Evolutionary conservation across 2,888 invertebrate species (phyloP).

Genomic region (Galeruca laticollis): DNA sequence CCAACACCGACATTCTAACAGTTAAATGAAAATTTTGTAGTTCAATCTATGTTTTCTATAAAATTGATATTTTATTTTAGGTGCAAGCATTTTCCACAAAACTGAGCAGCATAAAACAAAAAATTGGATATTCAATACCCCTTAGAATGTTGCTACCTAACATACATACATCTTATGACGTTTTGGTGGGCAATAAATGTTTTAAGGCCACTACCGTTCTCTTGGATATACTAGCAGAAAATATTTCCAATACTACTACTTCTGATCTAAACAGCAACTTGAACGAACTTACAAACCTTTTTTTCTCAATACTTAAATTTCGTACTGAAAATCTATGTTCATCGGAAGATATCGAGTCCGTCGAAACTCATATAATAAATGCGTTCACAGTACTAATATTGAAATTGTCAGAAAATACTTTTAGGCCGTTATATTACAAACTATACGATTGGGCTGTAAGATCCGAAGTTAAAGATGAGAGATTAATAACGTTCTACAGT

Average conservation of each 20-base stretch:
- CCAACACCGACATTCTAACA: too few relatives aligned
- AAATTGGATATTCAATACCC: slow-evolving; percentile 77
- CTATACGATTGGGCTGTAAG: slow-evolving; percentile 89
- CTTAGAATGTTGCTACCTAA: slow-evolving; percentile 83
- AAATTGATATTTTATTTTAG: slow-evolving; percentile 17
- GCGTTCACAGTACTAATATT: slow-evolving; percentile 85
- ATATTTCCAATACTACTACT: slow-evolving; percentile 74
- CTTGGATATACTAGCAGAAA: slow-evolving; percentile 82
- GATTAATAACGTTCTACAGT: slow-evolving; percentile 86
- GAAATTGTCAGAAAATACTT: slow-evolving; percentile 89
- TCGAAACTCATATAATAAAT: slow-evolving; percentile 82
- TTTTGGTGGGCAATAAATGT: slow-evolving; percentile 71
- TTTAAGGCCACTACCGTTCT: slow-evolving; percentile 76
- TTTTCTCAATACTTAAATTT: slow-evolving; percentile 79
- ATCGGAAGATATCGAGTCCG: slow-evolving; percentile 68
- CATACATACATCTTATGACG: slow-evolving; percentile 75
- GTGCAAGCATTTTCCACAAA: slow-evolving; percentile 71
- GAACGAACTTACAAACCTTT: slow-evolving; percentile 79
- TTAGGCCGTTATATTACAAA: slow-evolving; percentile 88
- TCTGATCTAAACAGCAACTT: slow-evolving; percentile 75
- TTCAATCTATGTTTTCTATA: too few relatives aligned
- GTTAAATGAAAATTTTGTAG: too few relatives aligned
- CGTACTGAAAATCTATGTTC: slow-evolving; percentile 70
- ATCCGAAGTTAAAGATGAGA: slow-evolving; percentile 72
- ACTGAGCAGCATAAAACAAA: slow-evolving; percentile 74